phyloP scores from a whole-genome alignment of 2,113 vertebrate species.

The Colinus virginianus region DNA sequence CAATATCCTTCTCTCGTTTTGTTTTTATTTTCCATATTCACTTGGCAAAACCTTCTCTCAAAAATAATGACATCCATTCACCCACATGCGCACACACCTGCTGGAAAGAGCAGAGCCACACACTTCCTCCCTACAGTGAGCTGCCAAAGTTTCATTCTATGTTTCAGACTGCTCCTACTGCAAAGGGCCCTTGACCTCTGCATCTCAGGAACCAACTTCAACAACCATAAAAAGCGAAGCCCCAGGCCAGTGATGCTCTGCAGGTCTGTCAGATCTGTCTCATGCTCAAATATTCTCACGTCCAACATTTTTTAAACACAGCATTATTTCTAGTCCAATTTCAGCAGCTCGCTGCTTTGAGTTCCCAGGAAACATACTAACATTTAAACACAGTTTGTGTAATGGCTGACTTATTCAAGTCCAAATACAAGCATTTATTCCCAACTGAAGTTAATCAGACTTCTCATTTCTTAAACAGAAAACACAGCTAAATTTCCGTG shows the following conservation, averaged over 20 bases:
- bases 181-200: background rate
- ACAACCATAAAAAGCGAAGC: background rate
- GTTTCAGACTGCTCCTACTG: background rate
- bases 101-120: background rate
- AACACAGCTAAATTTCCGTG: background rate
- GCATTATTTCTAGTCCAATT: background rate
- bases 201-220: background rate
- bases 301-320: background rate
- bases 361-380: background rate
- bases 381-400: background rate
- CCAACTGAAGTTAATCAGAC: background rate
- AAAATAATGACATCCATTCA: background rate
- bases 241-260: background rate
- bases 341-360: background rate
- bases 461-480: background rate
- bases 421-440: conserved; percentile 12
- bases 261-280: background rate
- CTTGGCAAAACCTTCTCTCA: background rate
- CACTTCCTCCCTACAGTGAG: background rate
- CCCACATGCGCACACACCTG: background rate
- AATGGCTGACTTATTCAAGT: background rate
- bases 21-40: conserved; percentile 27
- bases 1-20: conserved; percentile 6
- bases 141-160: background rate
- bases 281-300: background rate